phyloP scores from a whole-genome alignment of 2,888 invertebrate species.

The Drosophila pseudotalamancana region DNA sequence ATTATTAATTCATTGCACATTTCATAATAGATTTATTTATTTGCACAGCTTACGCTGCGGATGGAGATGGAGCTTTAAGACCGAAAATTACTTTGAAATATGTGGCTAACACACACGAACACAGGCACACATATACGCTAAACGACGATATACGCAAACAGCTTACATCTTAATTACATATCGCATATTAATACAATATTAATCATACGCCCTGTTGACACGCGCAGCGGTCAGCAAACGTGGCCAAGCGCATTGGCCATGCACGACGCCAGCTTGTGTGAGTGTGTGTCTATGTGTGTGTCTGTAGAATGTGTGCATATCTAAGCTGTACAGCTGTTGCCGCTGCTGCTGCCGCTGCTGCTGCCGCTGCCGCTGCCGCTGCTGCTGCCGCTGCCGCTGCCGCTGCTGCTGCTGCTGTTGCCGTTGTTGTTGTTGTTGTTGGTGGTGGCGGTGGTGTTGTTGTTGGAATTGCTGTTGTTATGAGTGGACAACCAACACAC shows the following conservation, averaged over 20 bases:
- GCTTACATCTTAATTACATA: conserved; percentile 79
- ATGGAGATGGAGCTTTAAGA: conserved; percentile 15
- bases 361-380: too few species aligned
- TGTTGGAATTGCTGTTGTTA: conserved; percentile 50
- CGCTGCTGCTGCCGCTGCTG: conserved; percentile 14
- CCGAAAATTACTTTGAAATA: conserved; percentile 12
- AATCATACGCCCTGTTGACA: conserved; percentile 80
- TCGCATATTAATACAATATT: conserved; percentile 80
- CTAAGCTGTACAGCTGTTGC: conserved; percentile 50
- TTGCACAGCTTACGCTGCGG: neutral
- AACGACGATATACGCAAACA: conserved; percentile 58
- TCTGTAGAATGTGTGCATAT: conserved; percentile 60
- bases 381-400: conserved; percentile 23
- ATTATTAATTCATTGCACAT: conserved; percentile 29
- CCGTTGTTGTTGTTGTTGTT: conserved; percentile 11
- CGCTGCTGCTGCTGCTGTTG: conserved; percentile 22
- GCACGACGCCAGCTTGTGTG: conserved; percentile 28
- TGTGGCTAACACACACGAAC: conserved; percentile 4
- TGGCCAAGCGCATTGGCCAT: conserved; percentile 58
- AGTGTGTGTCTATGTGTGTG: conserved; percentile 24
- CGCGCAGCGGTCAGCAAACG: conserved; percentile 53
- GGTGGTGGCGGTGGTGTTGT: too few species aligned
- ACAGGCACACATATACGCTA: conserved; percentile 8
- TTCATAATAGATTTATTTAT: conserved; percentile 29
- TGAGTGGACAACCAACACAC: conserved; percentile 60